Percentiles rank a stretch among this genome's conserved stretches.
These are phyloP conservation scores for Brachyopa scutellaris DNA, from an alignment of 2,888 invertebrate genomes.

Conservation along the genomic window DNA sequence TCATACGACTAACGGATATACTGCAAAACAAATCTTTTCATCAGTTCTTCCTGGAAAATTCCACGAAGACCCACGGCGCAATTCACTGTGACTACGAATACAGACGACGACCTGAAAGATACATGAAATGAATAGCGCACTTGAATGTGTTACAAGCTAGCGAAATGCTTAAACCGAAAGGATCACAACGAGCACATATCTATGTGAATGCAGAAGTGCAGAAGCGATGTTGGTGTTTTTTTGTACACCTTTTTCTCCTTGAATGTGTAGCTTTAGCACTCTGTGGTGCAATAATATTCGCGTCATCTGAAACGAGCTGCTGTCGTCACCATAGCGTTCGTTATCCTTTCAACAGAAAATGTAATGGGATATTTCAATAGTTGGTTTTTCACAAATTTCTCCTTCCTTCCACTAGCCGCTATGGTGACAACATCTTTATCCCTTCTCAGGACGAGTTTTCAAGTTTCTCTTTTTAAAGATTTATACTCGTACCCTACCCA, in stretches of 20 bases:
- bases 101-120: constrained; percentile 23
- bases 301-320: constrained; percentile 58
- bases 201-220: constrained; percentile 33
- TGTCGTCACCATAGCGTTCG: constrained; percentile 55
- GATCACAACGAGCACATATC: constrained; percentile 62
- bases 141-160: constrained; percentile 71
- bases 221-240: neutral
- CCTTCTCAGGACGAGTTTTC: constrained; percentile 45
- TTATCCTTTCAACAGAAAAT: constrained; percentile 65
- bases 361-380: constrained; percentile 68
- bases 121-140: constrained; percentile 67
- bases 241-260: constrained; percentile 18
- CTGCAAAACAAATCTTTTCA: constrained; percentile 72
- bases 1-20: constrained; percentile 69
- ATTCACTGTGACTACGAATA: constrained; percentile 22
- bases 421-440: constrained; percentile 43
- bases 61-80: constrained; percentile 37
- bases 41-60: constrained; percentile 66
- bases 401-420: constrained; percentile 15
- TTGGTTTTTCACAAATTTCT: constrained; percentile 29
- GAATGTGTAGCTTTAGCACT: constrained; percentile 43
- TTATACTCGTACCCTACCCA: no score
- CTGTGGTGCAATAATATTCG: constrained; percentile 39
- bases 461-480: constrained; percentile 58
- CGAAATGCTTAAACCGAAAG: constrained; percentile 59